Evolutionary conservation across 2,888 invertebrate genomes (phyloP).

Genomic region (Sinelater perroti): DNA sequence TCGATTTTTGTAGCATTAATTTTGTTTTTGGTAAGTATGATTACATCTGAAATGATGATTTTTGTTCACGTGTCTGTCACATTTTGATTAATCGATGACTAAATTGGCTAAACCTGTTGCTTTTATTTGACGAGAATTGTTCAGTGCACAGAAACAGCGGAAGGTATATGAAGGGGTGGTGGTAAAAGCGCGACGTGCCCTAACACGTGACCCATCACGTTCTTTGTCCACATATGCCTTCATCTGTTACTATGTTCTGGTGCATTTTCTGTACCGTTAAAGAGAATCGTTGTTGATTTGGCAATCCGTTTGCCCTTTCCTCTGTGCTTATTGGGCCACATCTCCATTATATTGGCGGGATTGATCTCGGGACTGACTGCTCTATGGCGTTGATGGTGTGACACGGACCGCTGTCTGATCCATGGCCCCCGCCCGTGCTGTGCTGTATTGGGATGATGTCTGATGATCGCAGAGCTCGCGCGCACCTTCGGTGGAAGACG

Average conservation of each 20-base stretch:
- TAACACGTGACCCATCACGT: conserved; percentile 41
- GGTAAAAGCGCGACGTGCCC: conserved; percentile 34
- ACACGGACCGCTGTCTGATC: conserved; percentile 39
- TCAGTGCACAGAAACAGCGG: conserved; percentile 47
- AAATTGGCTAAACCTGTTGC: conserved; percentile 34
- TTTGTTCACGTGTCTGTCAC: no score
- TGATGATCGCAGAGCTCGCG: conserved; percentile 80
- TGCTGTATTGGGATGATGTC: conserved; percentile 40
- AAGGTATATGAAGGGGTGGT: conserved; percentile 51
- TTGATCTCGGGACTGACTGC: conserved; percentile 45
- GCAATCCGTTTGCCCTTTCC: conserved; percentile 73
- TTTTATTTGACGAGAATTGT: conserved; percentile 26
- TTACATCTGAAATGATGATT: no score
- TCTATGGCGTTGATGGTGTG: conserved; percentile 56
- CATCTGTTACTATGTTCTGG: conserved; percentile 56
- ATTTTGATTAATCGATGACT: no score
- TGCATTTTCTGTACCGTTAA: conserved; percentile 56
- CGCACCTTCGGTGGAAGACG: conserved; percentile 96
- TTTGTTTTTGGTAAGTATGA: no score
- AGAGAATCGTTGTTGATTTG: conserved; percentile 66
- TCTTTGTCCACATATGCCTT: conserved; percentile 54
- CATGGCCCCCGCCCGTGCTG: conserved; percentile 33
- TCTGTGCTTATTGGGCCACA: conserved; percentile 71
- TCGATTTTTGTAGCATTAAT: no score
- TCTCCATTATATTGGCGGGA: conserved; percentile 62